Base-by-base conservation (phyloP, 2,888 invertebrate species). In the Papilio protenor region DNA sequence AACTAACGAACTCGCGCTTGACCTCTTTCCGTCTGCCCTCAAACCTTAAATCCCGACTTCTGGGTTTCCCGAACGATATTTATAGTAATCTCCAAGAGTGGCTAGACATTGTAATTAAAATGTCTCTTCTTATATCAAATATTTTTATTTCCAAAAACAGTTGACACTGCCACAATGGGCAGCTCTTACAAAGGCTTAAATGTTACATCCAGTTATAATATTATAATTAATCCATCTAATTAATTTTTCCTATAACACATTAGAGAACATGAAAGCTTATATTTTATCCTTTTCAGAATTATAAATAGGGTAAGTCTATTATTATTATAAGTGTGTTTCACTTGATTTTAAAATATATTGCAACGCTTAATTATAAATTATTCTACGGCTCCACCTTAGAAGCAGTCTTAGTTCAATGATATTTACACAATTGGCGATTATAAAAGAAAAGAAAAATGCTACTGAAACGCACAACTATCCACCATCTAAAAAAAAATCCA, bases 1-100 rank as follows among this genome's bases (percentile, higher is more conserved):
- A 73, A 78, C 47, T 69, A 71, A 72, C n/a, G 64, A 75, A 47
- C 57, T 40, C 72, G 75, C 66, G 78, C 75, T 75, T 78, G 78
- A 78, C 78, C 78, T 75, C 75, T 66, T 78, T 78, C 72, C 73
- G 66, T 55, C 75, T 64, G 72, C 66, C 55, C 64, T 64, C 70
- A 3, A 45, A 69, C 16, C 61, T 74, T 61, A 66, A 70, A 16
- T n/a, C 45, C 72, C 55, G 52, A 64, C n/a, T 23, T 45, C 16
- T 18, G 23, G 33, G 55, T 21, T 18, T 23, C 18, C 14, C 57
- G 27, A 21, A 47, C 27, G n/a, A 73, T 74, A 70, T 77, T 70
- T 74, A 27, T 11, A 14, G 18, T 71, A 33, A 40, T 0, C 10
- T 4, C 18, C 47, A 11, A 5, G 6, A 64, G n/a, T n/a, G 10